Percentiles rank a stretch among this genome's conserved stretches.
phyloP scores from a whole-genome alignment of 2,113 vertebrate species.

The Castor canadensis region DNA sequence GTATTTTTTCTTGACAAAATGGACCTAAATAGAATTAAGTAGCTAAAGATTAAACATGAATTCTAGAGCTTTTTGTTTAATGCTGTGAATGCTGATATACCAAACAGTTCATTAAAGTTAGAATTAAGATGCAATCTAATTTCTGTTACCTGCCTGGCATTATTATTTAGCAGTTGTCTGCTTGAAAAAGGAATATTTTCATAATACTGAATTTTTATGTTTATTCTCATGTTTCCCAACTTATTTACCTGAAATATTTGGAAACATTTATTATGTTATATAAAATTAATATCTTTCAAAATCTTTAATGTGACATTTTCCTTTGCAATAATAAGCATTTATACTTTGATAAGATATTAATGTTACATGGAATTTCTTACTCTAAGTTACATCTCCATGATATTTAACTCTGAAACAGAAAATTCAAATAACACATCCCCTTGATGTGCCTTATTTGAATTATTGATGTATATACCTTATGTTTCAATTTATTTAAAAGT shows the following conservation, averaged over 20 bases:
- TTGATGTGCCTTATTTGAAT: background rate
- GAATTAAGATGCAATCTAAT: background rate
- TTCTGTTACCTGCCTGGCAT: background rate
- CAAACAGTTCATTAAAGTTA: slow-evolving; percentile 16
- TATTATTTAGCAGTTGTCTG: background rate
- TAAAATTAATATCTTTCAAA: background rate
- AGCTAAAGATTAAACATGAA: slow-evolving; percentile 30
- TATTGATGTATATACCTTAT: background rate
- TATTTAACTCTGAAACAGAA: background rate
- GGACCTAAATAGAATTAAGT: background rate
- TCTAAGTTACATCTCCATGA: background rate
- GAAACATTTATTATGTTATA: background rate
- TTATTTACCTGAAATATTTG: slow-evolving; percentile 30
- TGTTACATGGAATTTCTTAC: background rate
- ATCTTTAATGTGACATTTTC: background rate
- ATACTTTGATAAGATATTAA: background rate
- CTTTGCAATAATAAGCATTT: background rate
- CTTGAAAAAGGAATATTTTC: slow-evolving; percentile 25
- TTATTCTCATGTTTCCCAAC: background rate
- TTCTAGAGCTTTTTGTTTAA: background rate
- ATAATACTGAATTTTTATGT: background rate
- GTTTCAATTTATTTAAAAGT: background rate
- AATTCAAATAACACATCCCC: background rate
- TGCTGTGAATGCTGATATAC: background rate
- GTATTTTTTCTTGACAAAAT: slow-evolving; percentile 22